Evolutionary conservation across 2,888 invertebrate genomes (phyloP).

Genomic region (Dryomyza anilis): DNA sequence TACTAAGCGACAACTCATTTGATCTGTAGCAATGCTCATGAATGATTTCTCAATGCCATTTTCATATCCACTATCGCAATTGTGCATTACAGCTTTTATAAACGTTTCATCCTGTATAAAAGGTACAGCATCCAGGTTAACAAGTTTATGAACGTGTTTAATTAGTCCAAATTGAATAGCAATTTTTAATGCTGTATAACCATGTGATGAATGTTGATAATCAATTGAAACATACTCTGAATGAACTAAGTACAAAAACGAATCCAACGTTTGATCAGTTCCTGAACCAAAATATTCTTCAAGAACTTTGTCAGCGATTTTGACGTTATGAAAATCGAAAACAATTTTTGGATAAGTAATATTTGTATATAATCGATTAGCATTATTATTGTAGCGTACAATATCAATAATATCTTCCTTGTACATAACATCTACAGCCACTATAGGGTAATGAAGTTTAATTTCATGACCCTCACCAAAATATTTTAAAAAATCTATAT

Average conservation of each 20-base stretch:
- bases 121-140: slow-evolving; percentile 68
- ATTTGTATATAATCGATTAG: too few relatives aligned
- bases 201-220: slow-evolving; percentile 70
- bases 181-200: slow-evolving; percentile 77
- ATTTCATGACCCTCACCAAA: slow-evolving; percentile 41
- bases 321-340: neutral
- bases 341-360: slow-evolving; percentile 21
- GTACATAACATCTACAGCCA: slow-evolving; percentile 29
- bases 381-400: too few relatives aligned
- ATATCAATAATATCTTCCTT: slow-evolving; percentile 36
- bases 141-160: slow-evolving; percentile 70
- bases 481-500: slow-evolving; percentile 37
- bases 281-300: slow-evolving; percentile 52
- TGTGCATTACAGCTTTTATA: slow-evolving; percentile 31
- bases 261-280: slow-evolving; percentile 70
- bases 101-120: slow-evolving; percentile 36
- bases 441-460: slow-evolving; percentile 9
- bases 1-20: slow-evolving; percentile 15
- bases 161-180: slow-evolving; percentile 74
- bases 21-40: too few relatives aligned
- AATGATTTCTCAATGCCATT: neutral
- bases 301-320: slow-evolving; percentile 56
- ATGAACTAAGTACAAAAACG: slow-evolving; percentile 76
- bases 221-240: slow-evolving; percentile 77
- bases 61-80: neutral